Evolutionary conservation across 2,113 vertebrate species (phyloP).

Genomic region (Spilogale gracilis): DNA sequence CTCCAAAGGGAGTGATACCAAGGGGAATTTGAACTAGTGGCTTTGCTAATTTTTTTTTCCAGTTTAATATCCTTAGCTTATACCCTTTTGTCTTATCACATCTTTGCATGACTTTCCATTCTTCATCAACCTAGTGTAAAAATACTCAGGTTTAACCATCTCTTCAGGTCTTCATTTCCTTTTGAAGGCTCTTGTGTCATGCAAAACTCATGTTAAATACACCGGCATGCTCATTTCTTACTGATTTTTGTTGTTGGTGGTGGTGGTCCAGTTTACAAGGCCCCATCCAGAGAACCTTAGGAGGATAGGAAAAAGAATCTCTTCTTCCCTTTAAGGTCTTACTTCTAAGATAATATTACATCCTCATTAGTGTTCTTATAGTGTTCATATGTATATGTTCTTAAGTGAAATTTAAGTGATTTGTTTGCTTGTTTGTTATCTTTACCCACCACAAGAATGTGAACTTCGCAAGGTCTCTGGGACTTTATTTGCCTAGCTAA

Average conservation of each 20-base stretch:
- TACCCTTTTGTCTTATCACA: not conserved
- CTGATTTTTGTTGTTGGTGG: not conserved
- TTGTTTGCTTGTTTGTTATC: not conserved
- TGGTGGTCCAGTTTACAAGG: not conserved
- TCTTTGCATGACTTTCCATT: not conserved
- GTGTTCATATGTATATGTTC: not conserved
- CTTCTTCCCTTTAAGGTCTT: not conserved
- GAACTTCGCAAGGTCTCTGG: not conserved
- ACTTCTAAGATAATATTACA: not conserved
- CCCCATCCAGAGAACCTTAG: not conserved
- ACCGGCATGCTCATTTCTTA: not conserved
- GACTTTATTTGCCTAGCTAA: not conserved
- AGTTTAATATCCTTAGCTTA: not conserved
- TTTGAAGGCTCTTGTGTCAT: not conserved
- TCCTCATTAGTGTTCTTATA: not conserved
- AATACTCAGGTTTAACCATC: not conserved
- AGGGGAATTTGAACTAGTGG: not conserved
- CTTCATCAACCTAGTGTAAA: not conserved
- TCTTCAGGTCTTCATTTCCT: not conserved
- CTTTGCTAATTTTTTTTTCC: not conserved
- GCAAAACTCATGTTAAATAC: not conserved
- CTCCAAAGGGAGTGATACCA: not conserved
- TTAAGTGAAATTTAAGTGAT: not conserved
- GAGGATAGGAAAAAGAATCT: not conserved
- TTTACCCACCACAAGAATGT: not conserved